Evolutionary conservation across 2,113 vertebrate species (phyloP).

Genomic region (Epinephelus lanceolatus): DNA sequence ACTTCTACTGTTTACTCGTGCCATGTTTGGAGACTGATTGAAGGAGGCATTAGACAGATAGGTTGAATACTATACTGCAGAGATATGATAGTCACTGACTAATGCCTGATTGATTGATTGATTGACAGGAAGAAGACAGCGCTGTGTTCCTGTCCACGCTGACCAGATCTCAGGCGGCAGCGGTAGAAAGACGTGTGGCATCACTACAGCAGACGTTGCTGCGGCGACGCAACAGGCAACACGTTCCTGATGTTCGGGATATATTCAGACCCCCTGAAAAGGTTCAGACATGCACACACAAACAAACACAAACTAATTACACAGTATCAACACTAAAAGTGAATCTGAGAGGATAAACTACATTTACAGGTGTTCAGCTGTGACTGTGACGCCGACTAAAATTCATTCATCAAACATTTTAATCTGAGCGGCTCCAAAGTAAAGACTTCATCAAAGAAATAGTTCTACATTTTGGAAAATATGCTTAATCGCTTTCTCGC

Average conservation of each 20-base stretch:
- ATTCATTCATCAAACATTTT: not conserved
- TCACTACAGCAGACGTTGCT: constrained; percentile 90
- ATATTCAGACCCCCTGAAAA: constrained; percentile 88
- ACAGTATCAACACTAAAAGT: not conserved
- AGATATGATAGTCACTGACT: not conserved
- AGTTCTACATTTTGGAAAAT: not conserved
- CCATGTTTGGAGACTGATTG: not conserved
- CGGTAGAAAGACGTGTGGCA: constrained; percentile 91
- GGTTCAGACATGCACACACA: constrained; percentile 50
- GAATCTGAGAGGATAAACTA: not conserved
- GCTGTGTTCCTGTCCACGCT: constrained; percentile 90
- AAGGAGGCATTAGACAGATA: not conserved
- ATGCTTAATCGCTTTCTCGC: not conserved
- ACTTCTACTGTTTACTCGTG: not conserved
- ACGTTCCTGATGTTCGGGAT: constrained; percentile 94
- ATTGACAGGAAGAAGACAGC: constrained; percentile 86
- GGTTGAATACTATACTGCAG: not conserved
- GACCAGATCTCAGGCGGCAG: constrained; percentile 92
- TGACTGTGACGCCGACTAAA: too few species aligned
- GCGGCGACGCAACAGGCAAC: constrained; percentile 92
- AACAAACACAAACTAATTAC: not conserved
- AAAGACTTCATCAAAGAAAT: too few species aligned
- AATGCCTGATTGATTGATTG: not conserved
- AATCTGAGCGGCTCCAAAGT: not conserved
- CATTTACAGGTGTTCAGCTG: not conserved